Evolutionary conservation across 2,797 vertebrate genomes (phyloP).

Genomic region (Gobionotothen gibberifrons): DNA sequence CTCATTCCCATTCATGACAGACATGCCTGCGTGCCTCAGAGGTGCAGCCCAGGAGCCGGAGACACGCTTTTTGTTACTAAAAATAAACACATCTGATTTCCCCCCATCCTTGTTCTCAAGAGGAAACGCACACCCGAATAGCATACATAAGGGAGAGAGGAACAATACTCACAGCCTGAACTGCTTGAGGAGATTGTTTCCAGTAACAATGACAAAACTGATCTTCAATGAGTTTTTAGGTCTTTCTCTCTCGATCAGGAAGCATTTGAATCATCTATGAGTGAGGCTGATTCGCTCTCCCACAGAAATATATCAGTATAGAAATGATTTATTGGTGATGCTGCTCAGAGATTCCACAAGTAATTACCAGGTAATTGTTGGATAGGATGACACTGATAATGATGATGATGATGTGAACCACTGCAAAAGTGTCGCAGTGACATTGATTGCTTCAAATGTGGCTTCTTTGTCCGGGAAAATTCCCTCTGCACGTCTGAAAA

Average conservation of each 20-base stretch:
- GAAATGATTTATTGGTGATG: constrained; percentile 35
- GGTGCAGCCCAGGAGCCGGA: constrained; percentile 41
- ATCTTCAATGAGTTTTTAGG: constrained; percentile 20
- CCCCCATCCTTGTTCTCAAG: constrained; percentile 28
- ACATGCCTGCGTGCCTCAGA: constrained; percentile 34
- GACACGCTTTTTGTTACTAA: constrained; percentile 55
- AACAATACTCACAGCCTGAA: constrained; percentile 49
- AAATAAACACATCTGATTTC: constrained; percentile 59
- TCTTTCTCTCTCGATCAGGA: constrained; percentile 7
- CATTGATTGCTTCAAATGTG: constrained; percentile 25
- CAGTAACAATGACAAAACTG: constrained; percentile 49
- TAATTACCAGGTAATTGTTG: constrained; percentile 3
- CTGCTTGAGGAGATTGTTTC: constrained; percentile 53
- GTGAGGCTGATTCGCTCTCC: constrained; percentile 18
- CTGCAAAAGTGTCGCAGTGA: background rate
- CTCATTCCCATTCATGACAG: constrained; percentile 47
- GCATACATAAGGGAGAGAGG: constrained; percentile 38
- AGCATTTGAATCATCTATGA: constrained; percentile 48
- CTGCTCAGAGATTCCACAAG: constrained; percentile 8
- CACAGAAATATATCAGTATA: constrained; percentile 19
- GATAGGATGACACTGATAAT: background rate
- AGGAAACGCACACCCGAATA: constrained; percentile 40
- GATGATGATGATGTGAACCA: constrained; percentile 1
- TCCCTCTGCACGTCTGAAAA: constrained; percentile 2
- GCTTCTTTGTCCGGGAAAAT: constrained; percentile 40